phyloP scores from a whole-genome alignment of 2,888 invertebrate genomes.

The Acholoe squamosa region DNA sequence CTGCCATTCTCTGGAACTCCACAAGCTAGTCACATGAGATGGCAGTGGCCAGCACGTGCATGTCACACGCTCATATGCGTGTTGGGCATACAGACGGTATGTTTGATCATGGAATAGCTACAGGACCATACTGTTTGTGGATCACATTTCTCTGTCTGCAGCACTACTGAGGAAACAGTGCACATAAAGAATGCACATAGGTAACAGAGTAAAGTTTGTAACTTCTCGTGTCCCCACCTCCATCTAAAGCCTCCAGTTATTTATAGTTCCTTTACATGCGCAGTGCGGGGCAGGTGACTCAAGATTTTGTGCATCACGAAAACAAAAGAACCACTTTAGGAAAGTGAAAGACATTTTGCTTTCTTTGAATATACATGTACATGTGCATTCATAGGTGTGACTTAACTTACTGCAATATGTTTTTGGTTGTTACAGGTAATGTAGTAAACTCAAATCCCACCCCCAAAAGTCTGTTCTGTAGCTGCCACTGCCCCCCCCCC shows the following conservation, averaged over 20 bases:
- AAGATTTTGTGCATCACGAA: not conserved
- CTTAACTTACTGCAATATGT: no score
- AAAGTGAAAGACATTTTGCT: no score
- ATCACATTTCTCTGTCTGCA: not conserved
- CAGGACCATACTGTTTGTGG: not conserved
- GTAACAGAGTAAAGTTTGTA: not conserved
- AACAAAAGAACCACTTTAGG: no score
- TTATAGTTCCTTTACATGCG: not conserved
- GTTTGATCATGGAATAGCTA: slow-evolving; percentile 38
- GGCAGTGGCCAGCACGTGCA: not conserved
- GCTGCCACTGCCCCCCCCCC: no score
- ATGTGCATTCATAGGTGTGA: not conserved
- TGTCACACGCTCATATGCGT: slow-evolving; percentile 8
- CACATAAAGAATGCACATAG: not conserved
- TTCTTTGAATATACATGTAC: not conserved
- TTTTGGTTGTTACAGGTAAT: no score
- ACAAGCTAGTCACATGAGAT: slow-evolving; percentile 7
- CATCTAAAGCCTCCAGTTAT: not conserved
- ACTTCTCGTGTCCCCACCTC: not conserved
- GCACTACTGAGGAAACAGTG: not conserved
- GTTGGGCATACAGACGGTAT: not conserved
- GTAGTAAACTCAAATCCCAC: no score
- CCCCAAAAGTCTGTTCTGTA: no score
- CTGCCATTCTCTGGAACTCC: no score
- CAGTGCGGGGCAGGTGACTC: not conserved